phyloP scores from a whole-genome alignment of 2,888 invertebrate species.

The Scotopteryx bipunctaria region DNA sequence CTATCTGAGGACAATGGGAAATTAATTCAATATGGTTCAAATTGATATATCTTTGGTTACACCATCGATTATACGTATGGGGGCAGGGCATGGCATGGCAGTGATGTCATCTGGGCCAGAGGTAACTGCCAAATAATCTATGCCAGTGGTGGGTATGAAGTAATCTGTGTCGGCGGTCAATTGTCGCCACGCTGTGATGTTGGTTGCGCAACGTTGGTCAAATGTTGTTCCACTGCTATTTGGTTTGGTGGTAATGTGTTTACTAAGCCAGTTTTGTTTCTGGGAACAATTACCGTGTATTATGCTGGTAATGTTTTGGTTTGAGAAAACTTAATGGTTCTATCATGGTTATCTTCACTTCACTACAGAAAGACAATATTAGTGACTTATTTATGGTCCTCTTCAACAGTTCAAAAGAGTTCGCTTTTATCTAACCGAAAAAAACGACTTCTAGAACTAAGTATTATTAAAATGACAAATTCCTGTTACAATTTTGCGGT shows the following conservation, averaged over 20 bases:
- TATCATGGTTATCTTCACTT: no score
- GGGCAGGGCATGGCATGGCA: conserved; percentile 39
- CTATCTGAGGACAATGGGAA: conserved; percentile 30
- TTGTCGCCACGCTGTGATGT: conserved; percentile 29
- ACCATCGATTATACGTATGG: conserved; percentile 33
- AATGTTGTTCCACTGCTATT: conserved; percentile 22
- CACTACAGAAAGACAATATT: no score
- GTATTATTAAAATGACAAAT: background rate
- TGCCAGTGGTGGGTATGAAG: conserved; percentile 2
- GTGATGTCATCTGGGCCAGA: conserved; percentile 42
- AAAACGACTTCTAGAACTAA: no score
- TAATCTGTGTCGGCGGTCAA: conserved; percentile 27
- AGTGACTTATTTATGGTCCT: no score
- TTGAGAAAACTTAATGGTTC: background rate
- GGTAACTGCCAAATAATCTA: conserved; percentile 8
- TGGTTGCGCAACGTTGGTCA: conserved; percentile 23
- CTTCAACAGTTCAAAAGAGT: no score
- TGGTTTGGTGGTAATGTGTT: conserved; percentile 17
- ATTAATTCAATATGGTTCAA: conserved; percentile 32
- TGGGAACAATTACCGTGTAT: conserved; percentile 10
- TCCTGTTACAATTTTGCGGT: background rate
- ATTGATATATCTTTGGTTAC: conserved; percentile 35
- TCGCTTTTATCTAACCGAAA: no score
- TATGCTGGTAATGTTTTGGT: background rate
- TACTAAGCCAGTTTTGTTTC: conserved; percentile 14